Evolutionary conservation across 2,797 vertebrate species (phyloP), one percentile per base, ranked within the genome.

Genomic region (Ctenopoma multispine): DNA sequence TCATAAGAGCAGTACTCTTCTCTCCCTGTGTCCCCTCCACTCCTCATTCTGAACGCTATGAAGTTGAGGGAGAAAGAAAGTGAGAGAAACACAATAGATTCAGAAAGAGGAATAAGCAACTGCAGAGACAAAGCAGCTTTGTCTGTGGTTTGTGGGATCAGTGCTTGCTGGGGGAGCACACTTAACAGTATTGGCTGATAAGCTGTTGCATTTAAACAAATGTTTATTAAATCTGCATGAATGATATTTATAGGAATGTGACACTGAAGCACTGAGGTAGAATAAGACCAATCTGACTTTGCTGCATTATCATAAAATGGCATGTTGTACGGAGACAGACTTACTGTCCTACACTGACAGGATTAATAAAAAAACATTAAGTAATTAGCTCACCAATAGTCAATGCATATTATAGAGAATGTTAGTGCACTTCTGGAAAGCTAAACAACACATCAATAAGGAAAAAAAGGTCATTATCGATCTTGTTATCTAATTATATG

Each of bases 121-220:
- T 51, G 49, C 61, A 75, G 65, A 82, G 66, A 88, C 72, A 85
- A 85, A 80, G 71, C 62, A 70, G 75, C 59, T 81, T 75, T 54
- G 72, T 76, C 50, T 75, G 69, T n/a, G 44, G 65, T 73, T 72
- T 82, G 53, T 63, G 57, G 57, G 63, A 81, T 66, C 69, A 67
- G 47, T 59, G 82, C 62, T 66, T 77, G 43, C 63, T 81, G 82
- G 72, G 73, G 85, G 49, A 82, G 62, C 20, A 75, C 56, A 75
- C 27, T 61, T 65, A 70, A 67, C 51, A 54, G 59, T 68, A 54
- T 54, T 69, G 57, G 57, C 40, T 79, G 69, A 86, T 86, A 81
- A 86, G 73, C 56, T 63, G 51, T 58, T 76, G 47, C 60, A 69
- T 80, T 61, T 84, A 67, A 79, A 80, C 62, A 67, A 84, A 80